A percentile compares a stretch with the other conserved stretches of the same genome.
These are phyloP conservation scores for Abrostola triplasia DNA, from an alignment of 2,888 invertebrate genomes.

Conservation along the genomic window DNA sequence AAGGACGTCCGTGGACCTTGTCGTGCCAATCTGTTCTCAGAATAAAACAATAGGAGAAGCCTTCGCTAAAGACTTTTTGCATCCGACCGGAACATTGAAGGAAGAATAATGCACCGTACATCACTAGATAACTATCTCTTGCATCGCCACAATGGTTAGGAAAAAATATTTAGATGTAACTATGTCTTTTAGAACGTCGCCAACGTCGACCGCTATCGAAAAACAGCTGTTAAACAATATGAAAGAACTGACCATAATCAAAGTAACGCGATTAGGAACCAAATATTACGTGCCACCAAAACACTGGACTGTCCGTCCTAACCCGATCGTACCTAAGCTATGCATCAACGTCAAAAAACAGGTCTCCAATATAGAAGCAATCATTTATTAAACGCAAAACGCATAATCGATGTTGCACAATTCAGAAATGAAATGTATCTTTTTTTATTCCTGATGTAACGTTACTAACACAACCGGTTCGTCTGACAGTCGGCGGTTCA, in stretches of 20 bases:
- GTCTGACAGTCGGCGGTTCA: constrained; percentile 32
- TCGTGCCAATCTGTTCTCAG: constrained; percentile 31
- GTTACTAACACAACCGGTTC: constrained; percentile 58
- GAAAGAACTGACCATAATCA: constrained; percentile 3
- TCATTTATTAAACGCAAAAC: constrained; percentile 52
- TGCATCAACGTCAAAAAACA: constrained; percentile 37
- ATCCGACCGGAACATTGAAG: constrained; percentile 36
- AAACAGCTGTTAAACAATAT: constrained; percentile 1
- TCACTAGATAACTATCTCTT: constrained; percentile 34
- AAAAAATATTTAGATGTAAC: constrained; percentile 9
- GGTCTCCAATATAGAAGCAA: constrained; percentile 40
- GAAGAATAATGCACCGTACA: constrained; percentile 32
- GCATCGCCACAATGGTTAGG: constrained; percentile 7
- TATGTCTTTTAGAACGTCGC: constrained; percentile 4
- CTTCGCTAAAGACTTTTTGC: constrained; percentile 39
- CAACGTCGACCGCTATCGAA: not conserved
- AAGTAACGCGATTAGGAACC: constrained; percentile 3
- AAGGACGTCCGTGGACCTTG: constrained; percentile 61
- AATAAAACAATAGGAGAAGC: constrained; percentile 49
- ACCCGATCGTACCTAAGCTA: constrained; percentile 10
- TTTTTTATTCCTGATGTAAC: constrained; percentile 58
- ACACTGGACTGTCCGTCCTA: constrained; percentile 22
- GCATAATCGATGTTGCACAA: constrained; percentile 63
- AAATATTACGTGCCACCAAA: constrained; percentile 27
- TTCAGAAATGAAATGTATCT: constrained; percentile 60